Conservation (phyloP, 2,113 vertebrate species). For the Ramphastos sulfuratus region DNA sequence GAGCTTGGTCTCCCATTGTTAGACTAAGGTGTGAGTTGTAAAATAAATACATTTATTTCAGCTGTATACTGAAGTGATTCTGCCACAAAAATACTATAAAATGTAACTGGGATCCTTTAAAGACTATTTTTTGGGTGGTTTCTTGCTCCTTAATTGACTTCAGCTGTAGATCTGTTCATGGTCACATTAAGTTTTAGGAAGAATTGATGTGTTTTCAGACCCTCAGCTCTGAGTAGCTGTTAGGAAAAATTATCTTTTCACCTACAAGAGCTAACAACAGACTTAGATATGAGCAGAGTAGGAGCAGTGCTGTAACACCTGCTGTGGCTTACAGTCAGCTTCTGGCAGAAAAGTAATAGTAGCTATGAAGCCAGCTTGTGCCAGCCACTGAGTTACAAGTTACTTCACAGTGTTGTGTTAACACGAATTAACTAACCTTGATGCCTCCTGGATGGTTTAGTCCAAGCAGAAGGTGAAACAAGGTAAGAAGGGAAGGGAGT, state of each 20-base stretch:
- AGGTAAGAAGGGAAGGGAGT: not conserved
- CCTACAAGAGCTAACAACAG: not conserved
- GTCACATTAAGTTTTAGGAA: not conserved
- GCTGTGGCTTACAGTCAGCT: not conserved
- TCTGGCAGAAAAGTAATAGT: not conserved
- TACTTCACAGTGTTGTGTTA: not conserved
- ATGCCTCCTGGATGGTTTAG: not conserved
- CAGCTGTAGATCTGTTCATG: not conserved
- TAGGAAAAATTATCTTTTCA: too few species aligned
- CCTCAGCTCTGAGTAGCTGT: too few species aligned
- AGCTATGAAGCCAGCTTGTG: not conserved
- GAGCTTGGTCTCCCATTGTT: not conserved
- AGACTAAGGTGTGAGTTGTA: not conserved
- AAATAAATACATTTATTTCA: not conserved
- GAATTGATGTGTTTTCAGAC: not conserved
- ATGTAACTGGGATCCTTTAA: not conserved
- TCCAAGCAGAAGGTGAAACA: not conserved
- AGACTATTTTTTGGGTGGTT: fast-evolving
- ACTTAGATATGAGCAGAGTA: not conserved
- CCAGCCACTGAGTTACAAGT: not conserved
- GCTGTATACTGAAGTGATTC: not conserved
- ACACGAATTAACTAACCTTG: not conserved
- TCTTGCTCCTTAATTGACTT: not conserved
- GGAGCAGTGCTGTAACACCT: not conserved
- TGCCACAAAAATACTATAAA: not conserved